Conservation (phyloP, 1,140 invertebrate species). For the Platyscapa corneri region DNA sequence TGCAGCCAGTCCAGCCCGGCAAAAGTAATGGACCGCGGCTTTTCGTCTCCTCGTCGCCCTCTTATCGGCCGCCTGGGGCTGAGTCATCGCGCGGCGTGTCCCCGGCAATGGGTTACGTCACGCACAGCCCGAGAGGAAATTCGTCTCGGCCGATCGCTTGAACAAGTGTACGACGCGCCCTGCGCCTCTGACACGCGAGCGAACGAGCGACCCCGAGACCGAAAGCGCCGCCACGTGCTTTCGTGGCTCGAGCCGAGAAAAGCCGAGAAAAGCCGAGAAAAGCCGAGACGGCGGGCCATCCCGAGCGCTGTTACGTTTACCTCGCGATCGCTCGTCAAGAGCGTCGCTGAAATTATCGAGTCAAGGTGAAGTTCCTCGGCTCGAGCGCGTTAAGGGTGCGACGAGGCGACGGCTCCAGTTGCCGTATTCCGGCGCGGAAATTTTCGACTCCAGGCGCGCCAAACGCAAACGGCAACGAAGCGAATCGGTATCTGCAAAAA, state of each 20-base stretch:
- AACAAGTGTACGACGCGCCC: not conserved
- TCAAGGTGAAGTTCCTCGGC: not conserved
- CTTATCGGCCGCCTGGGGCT: not conserved
- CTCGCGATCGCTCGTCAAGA: not conserved
- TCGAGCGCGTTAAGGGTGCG: not conserved
- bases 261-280: not conserved
- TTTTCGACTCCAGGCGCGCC: no score
- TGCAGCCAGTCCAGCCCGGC: no score
- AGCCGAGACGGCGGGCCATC: no score
- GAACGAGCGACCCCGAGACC: no score
- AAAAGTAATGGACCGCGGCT: no score
- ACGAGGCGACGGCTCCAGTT: no score
- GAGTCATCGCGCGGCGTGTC: no score
- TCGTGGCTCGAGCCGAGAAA: not conserved
- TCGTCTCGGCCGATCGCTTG: not conserved
- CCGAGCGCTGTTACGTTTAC: no score
- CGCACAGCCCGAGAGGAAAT: not conserved
- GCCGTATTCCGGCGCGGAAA: no score
- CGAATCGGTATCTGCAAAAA: no score
- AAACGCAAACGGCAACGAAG: no score
- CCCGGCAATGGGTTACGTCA: not conserved
- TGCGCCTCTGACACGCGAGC: not conserved
- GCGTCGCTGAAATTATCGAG: not conserved
- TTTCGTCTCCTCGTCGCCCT: not conserved
- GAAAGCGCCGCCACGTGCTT: not conserved